Conservation (phyloP, 2,888 invertebrate genomes). For the Hipparchia sbordonii region DNA sequence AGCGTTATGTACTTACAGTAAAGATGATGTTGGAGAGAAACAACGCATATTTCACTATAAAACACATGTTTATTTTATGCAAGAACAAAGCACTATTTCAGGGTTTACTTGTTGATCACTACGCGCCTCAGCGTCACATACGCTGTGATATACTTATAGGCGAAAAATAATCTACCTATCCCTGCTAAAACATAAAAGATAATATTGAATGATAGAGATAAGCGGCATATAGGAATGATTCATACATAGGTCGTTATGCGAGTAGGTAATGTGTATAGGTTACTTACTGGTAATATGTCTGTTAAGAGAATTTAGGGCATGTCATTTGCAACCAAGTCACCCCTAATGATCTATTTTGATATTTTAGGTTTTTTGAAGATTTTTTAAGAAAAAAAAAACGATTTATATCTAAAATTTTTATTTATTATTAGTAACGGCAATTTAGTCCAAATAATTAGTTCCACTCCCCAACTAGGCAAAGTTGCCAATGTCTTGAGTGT, state of each 20-base stretch:
- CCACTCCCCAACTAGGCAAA: no score
- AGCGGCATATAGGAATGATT: not conserved
- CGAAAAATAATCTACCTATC: not conserved
- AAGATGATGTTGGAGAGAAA: slow-evolving; percentile 57
- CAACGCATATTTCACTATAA: slow-evolving; percentile 59
- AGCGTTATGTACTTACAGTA: slow-evolving; percentile 50
- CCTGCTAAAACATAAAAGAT: not conserved
- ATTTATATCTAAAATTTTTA: no score
- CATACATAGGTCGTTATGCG: not conserved
- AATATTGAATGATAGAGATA: slow-evolving; percentile 10
- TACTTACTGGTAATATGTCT: no score
- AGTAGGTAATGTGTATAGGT: no score
- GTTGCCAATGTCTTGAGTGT: no score
- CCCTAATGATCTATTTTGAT: no score
- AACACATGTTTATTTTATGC: slow-evolving; percentile 55
- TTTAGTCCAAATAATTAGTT: no score
- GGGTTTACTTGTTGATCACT: not conserved
- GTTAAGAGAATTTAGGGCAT: not conserved
- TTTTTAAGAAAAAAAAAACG: no score
- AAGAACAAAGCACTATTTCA: no score
- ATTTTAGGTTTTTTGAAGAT: no score
- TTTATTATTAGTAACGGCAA: no score
- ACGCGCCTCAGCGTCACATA: not conserved
- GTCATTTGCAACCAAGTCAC: no score
- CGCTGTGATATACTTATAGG: not conserved